These are phyloP conservation scores for Psylliodes chrysocephalus DNA, from an alignment of 2,888 invertebrate species.

Conservation along the genomic window DNA sequence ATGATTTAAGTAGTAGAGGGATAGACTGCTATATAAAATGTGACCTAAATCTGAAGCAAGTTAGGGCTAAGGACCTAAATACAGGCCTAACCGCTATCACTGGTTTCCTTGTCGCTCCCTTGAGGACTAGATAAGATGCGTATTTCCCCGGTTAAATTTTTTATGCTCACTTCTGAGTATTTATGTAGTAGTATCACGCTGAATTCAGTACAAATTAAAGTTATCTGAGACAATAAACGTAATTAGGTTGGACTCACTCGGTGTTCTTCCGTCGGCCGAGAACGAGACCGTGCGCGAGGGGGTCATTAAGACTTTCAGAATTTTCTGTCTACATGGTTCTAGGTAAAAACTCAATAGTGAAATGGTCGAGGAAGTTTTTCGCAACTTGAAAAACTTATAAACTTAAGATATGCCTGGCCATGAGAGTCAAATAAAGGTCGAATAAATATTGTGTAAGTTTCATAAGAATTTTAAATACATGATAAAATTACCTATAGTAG, in stretches of 20 bases:
- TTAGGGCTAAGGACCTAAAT: background rate
- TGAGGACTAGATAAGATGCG: slow-evolving; percentile 20
- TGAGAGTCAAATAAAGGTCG: no score
- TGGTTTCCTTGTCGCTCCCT: slow-evolving; percentile 2
- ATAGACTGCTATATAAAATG: no score
- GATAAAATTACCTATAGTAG: no score
- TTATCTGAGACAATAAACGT: slow-evolving; percentile 24
- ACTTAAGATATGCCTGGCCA: no score
- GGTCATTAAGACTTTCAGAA: background rate
- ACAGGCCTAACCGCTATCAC: background rate
- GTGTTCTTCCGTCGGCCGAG: background rate
- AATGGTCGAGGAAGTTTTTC: background rate
- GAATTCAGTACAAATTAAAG: slow-evolving; percentile 25
- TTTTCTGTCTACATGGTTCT: background rate
- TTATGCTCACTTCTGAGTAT: slow-evolving; percentile 18
- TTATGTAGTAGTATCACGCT: slow-evolving; percentile 23
- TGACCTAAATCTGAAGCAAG: no score
- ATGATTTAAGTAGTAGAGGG: no score
- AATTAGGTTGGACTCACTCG: slow-evolving; percentile 16
- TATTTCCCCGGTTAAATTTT: slow-evolving; percentile 21
- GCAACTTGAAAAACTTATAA: no score
- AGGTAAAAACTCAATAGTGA: background rate
- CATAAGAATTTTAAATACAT: no score
- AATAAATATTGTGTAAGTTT: no score
- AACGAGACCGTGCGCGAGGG: background rate